phyloP scores from a whole-genome alignment of 2,113 vertebrate species.

The Girardinichthys multiradiatus region DNA sequence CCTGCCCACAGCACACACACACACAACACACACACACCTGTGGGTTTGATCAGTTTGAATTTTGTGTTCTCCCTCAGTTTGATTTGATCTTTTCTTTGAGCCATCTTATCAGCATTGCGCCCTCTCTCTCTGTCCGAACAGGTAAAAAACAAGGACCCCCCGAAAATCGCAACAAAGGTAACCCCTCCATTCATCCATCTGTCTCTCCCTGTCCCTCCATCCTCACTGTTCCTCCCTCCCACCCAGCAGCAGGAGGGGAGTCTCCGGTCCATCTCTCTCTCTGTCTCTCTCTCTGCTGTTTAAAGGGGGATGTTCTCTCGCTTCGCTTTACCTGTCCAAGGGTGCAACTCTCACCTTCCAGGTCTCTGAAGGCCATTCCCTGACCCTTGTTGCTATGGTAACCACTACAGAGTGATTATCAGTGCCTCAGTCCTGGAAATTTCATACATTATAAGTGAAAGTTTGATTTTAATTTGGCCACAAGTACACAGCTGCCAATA shows the following conservation, averaged over 20 bases:
- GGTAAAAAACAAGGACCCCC: slow-evolving; percentile 99
- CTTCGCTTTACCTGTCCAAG: slow-evolving; percentile 86
- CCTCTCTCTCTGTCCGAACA: slow-evolving; percentile 96
- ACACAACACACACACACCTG: slow-evolving; percentile 61
- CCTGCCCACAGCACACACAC: slow-evolving; percentile 61
- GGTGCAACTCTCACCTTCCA: slow-evolving; percentile 85
- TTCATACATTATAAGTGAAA: background rate
- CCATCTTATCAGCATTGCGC: slow-evolving; percentile 88
- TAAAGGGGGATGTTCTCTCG: slow-evolving; percentile 80
- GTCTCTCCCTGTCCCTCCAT: slow-evolving; percentile 66
- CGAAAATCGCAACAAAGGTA: slow-evolving; percentile 99
- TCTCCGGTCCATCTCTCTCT: slow-evolving; percentile 68
- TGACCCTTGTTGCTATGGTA: slow-evolving; percentile 19
- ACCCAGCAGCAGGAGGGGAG: slow-evolving; percentile 80
- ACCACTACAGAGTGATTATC: background rate
- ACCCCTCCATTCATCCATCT: slow-evolving; percentile 83
- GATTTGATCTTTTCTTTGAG: slow-evolving; percentile 79
- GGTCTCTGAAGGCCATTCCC: slow-evolving; percentile 43
- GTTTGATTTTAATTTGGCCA: background rate
- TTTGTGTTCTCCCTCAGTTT: slow-evolving; percentile 75
- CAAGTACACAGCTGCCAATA: background rate
- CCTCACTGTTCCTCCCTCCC: slow-evolving; percentile 64
- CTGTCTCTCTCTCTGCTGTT: slow-evolving; percentile 65
- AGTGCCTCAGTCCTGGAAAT: background rate
- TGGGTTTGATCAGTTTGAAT: slow-evolving; percentile 73